Base-by-base conservation (phyloP, 2,888 invertebrate genomes). In the Oithona nana region DNA sequence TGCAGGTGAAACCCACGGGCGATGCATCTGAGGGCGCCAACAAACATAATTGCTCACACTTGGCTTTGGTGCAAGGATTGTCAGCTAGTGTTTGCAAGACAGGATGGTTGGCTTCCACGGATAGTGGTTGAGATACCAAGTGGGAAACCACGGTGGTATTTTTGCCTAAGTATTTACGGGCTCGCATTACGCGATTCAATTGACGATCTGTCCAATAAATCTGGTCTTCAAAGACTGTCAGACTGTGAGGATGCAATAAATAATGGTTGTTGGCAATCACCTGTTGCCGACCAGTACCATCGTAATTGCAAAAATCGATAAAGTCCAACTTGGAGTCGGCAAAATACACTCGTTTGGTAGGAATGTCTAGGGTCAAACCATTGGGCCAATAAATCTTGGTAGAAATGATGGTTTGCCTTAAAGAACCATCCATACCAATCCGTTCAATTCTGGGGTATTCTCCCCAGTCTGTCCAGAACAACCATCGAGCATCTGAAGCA, bases 391-490 rank as follows among this genome's bases (percentile, higher is more conserved):
- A 95, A 65, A 98, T 89, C 72, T 94, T 94, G 0, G 89, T 90
- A 52, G 83, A 86, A 57, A 95, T 86, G 59, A 95, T 90, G 0
- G 83, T 82, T 22, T 79, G 79, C 3, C 94, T 80, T 69, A 84
- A 83, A 0, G 83, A 83, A 0, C 97, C 97, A 71, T 98, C 97
- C 88, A 98, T 88, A 20, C 93, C 93, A 4, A 93, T 85, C 64
- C 94, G 78, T 72, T 98, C 97, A 64, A 98, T 87, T 1, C 94
- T 78, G 1, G 98, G 97, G 74, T 93, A 87, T 73, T 93, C 90
- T 51, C 95, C 95, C 97, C 97, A 97, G 73, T 98, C 97, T 0
- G 93, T 92, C 97, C 97, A 98, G 78, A 98, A 98, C 63, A 98
- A 77, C 81, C 86, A 87, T 2, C 85, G 77, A 0, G 89, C 83